Evolutionary conservation across 2,797 vertebrate species (phyloP), one percentile per base, ranked within the genome.

Genomic region (Anabacerthia variegaticeps): DNA sequence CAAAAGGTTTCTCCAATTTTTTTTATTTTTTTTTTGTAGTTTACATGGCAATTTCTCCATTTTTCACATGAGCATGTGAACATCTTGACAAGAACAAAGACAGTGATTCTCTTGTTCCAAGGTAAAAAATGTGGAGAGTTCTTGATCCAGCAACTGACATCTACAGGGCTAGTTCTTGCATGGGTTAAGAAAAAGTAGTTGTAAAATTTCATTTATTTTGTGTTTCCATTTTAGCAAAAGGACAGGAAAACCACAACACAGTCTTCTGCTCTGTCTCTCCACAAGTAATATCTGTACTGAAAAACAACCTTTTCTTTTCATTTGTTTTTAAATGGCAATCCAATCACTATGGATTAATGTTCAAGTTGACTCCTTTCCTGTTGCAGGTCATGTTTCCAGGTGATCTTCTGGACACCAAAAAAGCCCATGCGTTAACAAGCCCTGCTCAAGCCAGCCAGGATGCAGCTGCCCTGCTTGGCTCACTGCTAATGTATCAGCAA

Each of bases 361-460:
- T 71, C 34, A 49, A 84, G 46, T 2, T 56, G 27, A n/a, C 9
- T 81, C 36, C 43, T 51, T 36, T 83, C 12, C 36, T 54, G 22
- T 17, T 52, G 32, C 20, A 59, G 36, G 28, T 69, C 36, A 46
- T 14, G 21, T 32, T 85, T 92, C 56, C 65, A 89, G 37, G 24
- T 37, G 32, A 34, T 54, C 43, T 62, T 92, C 36, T 36, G 48
- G 54, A 76, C 32, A 87, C 18, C 14, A 85, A 44, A 56, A 71
- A 67, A 58, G 2, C 51, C 28, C 23, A 16, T 11, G 19, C 12
- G 9, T 63, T 81, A 89, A 46, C 26, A 71, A 95, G 58, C 16
- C 2, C 9, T 2, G 2, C 36, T 80, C 19, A 30, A n/a, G 55
- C 22, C 11, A 6, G 34, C 49, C 9, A 10, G 52, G 4, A 0